Evolutionary conservation across 2,113 vertebrate species (phyloP).

Genomic region (Aythya baeri): DNA sequence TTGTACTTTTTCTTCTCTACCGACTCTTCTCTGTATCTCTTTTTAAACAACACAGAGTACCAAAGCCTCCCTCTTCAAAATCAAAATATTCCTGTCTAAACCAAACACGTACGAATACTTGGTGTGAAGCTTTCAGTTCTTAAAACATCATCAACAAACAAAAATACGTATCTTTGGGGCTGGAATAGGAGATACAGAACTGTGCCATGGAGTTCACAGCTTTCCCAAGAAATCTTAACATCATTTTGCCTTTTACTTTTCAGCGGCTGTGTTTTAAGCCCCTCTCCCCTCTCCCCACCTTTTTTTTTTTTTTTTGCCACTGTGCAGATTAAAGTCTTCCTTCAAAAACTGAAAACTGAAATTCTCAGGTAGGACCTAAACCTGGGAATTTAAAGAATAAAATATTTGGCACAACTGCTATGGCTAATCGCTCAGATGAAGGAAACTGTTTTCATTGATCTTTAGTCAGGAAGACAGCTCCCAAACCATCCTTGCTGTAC

Average conservation of each 20-base stretch:
- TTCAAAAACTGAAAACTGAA: not conserved
- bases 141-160: not conserved
- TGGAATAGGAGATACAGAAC: not conserved
- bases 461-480: not conserved
- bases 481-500: not conserved
- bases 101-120: not conserved
- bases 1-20: not conserved
- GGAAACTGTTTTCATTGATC: not conserved
- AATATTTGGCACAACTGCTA: not conserved
- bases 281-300: not conserved
- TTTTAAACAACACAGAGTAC: conserved; percentile 23
- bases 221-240: not conserved
- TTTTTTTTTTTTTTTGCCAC: not conserved
- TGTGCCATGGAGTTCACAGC: not conserved
- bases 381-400: not conserved
- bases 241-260: not conserved
- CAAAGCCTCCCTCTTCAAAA: not conserved
- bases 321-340: not conserved
- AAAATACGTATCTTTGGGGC: conserved; percentile 30
- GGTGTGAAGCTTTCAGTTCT: conserved; percentile 9
- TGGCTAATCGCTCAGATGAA: not conserved
- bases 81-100: conserved; percentile 18
- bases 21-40: not conserved
- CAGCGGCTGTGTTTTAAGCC: not conserved
- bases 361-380: not conserved